Evolutionary conservation across 2,888 invertebrate genomes (phyloP).

Genomic region (Notodonta dromedarius): DNA sequence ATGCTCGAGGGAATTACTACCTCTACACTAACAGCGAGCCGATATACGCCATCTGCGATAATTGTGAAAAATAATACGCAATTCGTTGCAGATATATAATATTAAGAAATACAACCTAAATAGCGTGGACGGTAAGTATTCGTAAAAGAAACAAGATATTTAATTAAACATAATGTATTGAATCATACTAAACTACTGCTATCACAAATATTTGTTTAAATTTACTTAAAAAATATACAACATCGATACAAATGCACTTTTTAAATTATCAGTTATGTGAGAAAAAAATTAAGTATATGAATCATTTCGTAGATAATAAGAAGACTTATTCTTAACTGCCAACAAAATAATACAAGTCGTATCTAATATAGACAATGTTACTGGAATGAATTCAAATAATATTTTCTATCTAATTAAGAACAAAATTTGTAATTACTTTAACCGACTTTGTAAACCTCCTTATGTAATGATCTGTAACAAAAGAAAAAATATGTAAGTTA

Average conservation of each 20-base stretch:
- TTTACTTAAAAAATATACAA: neutral
- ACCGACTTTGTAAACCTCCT: constrained; percentile 15
- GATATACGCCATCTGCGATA: constrained; percentile 70
- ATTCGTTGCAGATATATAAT: neutral
- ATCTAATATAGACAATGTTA: neutral
- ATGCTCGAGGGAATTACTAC: constrained; percentile 82
- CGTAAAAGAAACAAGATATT: constrained; percentile 4
- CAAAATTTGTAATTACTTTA: neutral
- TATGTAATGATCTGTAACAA: constrained; percentile 41
- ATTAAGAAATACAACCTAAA: no score
- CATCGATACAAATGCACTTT: neutral
- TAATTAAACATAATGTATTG: constrained; percentile 13
- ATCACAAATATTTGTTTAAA: neutral
- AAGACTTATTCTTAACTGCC: neutral
- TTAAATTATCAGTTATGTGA: neutral
- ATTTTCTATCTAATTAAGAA: neutral
- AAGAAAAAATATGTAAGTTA: constrained; percentile 7
- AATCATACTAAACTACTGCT: constrained; percentile 10
- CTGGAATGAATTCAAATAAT: constrained; percentile 1
- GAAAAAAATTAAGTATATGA: neutral
- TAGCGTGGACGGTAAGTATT: neutral
- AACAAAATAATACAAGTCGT: neutral
- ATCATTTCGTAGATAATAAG: no score
- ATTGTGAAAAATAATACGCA: neutral
- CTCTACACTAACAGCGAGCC: constrained; percentile 83